phyloP scores from a whole-genome alignment of 2,888 invertebrate genomes.

The Chalcis sispes region DNA sequence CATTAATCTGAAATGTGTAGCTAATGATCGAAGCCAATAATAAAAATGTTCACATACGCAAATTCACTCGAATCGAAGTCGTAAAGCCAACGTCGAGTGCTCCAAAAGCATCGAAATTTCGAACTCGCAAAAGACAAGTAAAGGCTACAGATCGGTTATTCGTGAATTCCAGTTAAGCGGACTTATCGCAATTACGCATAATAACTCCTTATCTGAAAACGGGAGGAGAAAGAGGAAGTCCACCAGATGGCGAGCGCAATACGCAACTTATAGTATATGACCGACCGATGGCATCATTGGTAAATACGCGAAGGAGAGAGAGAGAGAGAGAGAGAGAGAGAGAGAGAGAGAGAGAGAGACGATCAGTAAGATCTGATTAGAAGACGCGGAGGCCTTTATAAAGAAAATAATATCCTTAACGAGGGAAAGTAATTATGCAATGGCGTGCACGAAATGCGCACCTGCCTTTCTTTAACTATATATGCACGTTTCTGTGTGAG shows the following conservation, averaged over 20 bases:
- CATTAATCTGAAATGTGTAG: too few species aligned
- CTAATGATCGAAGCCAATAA: too few species aligned
- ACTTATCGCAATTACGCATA: conserved; percentile 55
- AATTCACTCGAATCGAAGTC: too few species aligned
- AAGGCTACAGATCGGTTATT: too few species aligned
- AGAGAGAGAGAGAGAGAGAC: conserved; percentile 48
- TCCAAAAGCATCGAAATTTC: too few species aligned
- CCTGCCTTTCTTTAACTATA: neutral
- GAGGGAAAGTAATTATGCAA: conserved; percentile 73
- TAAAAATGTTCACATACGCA: too few species aligned
- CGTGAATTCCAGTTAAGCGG: conserved; percentile 30
- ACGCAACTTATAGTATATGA: too few species aligned
- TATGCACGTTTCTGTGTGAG: neutral
- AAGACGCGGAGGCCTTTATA: too few species aligned
- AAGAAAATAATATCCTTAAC: conserved; percentile 72
- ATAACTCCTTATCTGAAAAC: conserved; percentile 46
- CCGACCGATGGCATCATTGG: conserved; percentile 61
- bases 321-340: conserved; percentile 21
- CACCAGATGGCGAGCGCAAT: conserved; percentile 59
- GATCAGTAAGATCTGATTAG: conserved; percentile 69
- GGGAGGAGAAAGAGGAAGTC: conserved; percentile 15
- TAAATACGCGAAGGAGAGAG: conserved; percentile 59
- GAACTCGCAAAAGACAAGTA: too few species aligned
- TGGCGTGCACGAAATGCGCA: conserved; percentile 72
- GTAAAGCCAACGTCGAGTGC: too few species aligned